Evolutionary conservation across 2,797 vertebrate species (phyloP).

Genomic region (Schizopygopsis malacanthus): DNA sequence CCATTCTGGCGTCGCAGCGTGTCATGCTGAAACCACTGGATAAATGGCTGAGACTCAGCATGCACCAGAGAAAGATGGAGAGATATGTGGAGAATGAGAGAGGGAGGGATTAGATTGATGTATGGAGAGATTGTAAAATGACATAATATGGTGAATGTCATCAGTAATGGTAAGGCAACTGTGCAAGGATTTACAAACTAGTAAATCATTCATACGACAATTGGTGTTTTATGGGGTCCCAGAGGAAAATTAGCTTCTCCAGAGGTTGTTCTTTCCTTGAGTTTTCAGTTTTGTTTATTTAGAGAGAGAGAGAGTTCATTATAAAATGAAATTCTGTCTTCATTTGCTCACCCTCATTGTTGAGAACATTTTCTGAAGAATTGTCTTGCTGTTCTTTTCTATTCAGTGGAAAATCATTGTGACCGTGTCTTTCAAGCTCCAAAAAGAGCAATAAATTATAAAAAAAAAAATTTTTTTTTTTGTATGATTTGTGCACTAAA

Average conservation of each 20-base stretch:
- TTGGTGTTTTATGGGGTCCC: conserved; percentile 8
- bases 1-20: conserved; percentile 12
- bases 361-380: background rate
- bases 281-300: background rate
- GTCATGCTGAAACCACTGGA: conserved; percentile 42
- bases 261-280: background rate
- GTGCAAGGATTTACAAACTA: conserved; percentile 12
- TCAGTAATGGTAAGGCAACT: conserved; percentile 22
- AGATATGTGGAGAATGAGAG: conserved; percentile 7
- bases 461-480: background rate
- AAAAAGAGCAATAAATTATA: background rate
- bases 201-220: background rate
- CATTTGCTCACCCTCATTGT: background rate
- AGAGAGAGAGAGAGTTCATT: background rate
- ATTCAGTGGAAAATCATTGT: background rate
- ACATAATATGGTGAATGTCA: background rate
- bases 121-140: conserved; percentile 10
- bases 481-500: background rate
- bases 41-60: conserved; percentile 37
- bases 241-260: background rate
- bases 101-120: conserved; percentile 2
- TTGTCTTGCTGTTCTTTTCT: background rate
- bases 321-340: background rate
- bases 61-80: conserved; percentile 24
- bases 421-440: background rate